Evolutionary conservation across 1,140 invertebrate species (phyloP).

Genomic region (Chionoecetes opilio): DNA sequence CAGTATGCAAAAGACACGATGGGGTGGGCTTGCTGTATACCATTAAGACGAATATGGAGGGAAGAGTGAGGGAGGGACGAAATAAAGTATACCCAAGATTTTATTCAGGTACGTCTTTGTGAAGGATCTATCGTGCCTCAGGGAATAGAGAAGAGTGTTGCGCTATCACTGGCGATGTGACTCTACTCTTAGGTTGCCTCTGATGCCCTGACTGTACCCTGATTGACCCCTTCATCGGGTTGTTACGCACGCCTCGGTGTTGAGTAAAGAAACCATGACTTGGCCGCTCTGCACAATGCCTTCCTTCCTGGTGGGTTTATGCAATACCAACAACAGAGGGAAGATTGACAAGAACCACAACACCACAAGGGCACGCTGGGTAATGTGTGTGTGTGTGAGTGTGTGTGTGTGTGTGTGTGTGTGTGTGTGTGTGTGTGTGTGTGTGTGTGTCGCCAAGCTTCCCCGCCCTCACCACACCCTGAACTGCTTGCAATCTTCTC

Average conservation of each 20-base stretch:
- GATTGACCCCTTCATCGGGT: not conserved
- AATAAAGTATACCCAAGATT: not conserved
- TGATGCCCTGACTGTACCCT: too few relatives aligned
- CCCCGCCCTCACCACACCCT: not conserved
- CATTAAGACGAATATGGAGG: not conserved
- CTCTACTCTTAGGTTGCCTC: too few relatives aligned
- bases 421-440: conserved; percentile 40
- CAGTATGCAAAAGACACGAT: not conserved
- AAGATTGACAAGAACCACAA: not conserved
- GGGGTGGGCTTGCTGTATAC: not conserved
- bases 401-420: conserved; percentile 46
- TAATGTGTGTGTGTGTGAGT: conserved; percentile 20
- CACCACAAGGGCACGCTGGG: not conserved
- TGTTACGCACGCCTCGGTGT: not conserved
- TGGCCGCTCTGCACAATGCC: not conserved
- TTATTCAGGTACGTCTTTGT: not conserved
- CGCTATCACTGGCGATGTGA: too few relatives aligned
- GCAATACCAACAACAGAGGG: not conserved
- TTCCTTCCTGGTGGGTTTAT: not conserved
- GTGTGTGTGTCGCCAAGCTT: not conserved
- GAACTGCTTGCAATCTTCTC: too few relatives aligned
- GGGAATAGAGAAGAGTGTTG: too few relatives aligned
- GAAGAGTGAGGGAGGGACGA: not conserved
- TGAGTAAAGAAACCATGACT: not conserved
- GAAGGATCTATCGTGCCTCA: not conserved